These are phyloP conservation scores for Meloidogyne floridensis DNA, from an alignment of 1,140 invertebrate genomes.

Conservation along the genomic window DNA sequence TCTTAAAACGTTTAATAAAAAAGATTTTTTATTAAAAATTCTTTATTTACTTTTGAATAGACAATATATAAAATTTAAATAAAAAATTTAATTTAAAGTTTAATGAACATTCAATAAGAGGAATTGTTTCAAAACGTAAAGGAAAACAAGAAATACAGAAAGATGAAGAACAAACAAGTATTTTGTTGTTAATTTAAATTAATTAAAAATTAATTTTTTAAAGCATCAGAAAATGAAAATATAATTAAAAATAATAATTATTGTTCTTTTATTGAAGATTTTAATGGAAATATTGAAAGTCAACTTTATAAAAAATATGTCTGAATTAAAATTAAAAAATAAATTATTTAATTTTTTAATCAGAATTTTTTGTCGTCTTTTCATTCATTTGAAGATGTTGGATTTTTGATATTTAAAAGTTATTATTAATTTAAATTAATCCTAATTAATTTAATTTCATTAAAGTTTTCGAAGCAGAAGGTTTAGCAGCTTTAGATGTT, in stretches of 20 bases:
- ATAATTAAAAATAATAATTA: no score
- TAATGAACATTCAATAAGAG: conserved; percentile 47
- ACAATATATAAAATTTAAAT: background rate
- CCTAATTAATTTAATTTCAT: conserved; percentile 21
- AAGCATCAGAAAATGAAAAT: no score
- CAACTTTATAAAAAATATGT: no score
- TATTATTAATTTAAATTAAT: background rate
- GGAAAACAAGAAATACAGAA: conserved; percentile 45
- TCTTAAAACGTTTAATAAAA: no score
- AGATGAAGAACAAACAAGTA: background rate
- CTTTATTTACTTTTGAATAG: no score
- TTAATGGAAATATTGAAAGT: no score
- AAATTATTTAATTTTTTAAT: no score
- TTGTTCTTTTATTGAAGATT: no score
- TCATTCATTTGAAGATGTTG: conserved; percentile 80
- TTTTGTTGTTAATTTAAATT: no score
- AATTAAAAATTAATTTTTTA: no score
- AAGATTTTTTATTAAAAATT: no score
- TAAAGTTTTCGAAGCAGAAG: conserved; percentile 80
- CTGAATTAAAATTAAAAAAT: no score
- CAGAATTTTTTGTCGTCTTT: conserved; percentile 27
- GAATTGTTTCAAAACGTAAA: conserved; percentile 51
- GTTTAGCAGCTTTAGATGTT: conserved; percentile 84
- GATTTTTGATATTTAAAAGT: conserved; percentile 81
- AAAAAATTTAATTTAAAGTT: conserved; percentile 46